Conservation (phyloP, 1,140 invertebrate genomes). For the Microplitis mediator region DNA sequence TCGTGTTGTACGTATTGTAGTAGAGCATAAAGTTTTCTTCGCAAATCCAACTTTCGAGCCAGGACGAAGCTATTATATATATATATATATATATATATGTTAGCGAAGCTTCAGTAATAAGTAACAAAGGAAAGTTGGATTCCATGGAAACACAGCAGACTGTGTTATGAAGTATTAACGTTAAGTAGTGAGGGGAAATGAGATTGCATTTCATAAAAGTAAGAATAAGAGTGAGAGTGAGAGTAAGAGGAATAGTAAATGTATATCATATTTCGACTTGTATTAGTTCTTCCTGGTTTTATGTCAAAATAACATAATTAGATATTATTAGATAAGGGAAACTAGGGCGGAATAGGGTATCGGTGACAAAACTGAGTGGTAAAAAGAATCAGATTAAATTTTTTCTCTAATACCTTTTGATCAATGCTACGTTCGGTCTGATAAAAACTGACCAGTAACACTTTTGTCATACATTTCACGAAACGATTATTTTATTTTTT, state of each 20-base stretch:
- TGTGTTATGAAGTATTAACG: slow-evolving; percentile 21
- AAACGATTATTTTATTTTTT: too few species aligned
- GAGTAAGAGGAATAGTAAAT: not conserved
- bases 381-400: too few species aligned
- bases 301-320: too few species aligned
- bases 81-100: too few species aligned
- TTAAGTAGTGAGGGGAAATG: not conserved
- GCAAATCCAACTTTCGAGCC: not conserved
- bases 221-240: too few species aligned
- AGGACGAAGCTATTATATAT: not conserved
- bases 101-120: slow-evolving; percentile 2
- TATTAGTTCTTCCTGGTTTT: not conserved
- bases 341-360: too few species aligned
- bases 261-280: not conserved
- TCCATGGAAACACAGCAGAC: slow-evolving; percentile 20
- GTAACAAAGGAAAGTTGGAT: slow-evolving; percentile 21
- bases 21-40: not conserved
- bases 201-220: slow-evolving; percentile 12
- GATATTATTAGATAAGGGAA: too few species aligned
- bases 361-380: too few species aligned
- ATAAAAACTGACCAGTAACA: too few species aligned
- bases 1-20: not conserved
- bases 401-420: too few species aligned
- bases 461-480: too few species aligned
- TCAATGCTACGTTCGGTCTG: too few species aligned